These are phyloP conservation scores for Tiphia femorata DNA, from an alignment of 2,888 invertebrate genomes.

Conservation along the genomic window DNA sequence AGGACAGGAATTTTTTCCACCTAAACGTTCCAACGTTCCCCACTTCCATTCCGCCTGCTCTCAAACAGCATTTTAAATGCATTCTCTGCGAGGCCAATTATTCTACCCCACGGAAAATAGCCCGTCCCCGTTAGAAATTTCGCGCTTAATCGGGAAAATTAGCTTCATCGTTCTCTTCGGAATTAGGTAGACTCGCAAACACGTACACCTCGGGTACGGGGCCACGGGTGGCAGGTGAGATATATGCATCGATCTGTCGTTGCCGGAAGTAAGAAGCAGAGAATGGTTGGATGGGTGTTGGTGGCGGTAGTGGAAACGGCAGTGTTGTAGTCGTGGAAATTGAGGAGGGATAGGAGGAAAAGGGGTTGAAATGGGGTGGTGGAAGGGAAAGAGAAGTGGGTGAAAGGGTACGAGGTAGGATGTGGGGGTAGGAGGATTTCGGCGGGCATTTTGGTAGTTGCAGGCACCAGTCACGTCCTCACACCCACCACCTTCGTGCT, in stretches of 20 bases:
- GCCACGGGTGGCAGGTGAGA: not conserved
- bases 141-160: too few species aligned
- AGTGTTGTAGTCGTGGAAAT: not conserved
- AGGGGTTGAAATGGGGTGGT: constrained; percentile 19
- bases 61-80: too few species aligned
- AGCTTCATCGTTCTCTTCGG: too few species aligned
- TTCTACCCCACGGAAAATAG: too few species aligned
- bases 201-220: too few species aligned
- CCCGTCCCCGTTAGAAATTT: too few species aligned
- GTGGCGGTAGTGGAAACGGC: not conserved
- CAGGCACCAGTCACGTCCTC: constrained; percentile 22
- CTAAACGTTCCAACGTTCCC: too few species aligned
- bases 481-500: constrained; percentile 32
- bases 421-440: constrained; percentile 30
- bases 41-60: too few species aligned
- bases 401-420: too few species aligned
- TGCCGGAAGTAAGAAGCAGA: not conserved
- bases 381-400: constrained; percentile 5
- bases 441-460: constrained; percentile 45
- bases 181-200: too few species aligned
- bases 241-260: constrained; percentile 1
- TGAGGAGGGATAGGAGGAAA: not conserved
- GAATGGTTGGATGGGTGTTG: not conserved
- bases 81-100: too few species aligned
- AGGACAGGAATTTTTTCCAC: too few species aligned